Conservation (phyloP, 1,140 invertebrate species). For the Anadara kagoshimensis region DNA sequence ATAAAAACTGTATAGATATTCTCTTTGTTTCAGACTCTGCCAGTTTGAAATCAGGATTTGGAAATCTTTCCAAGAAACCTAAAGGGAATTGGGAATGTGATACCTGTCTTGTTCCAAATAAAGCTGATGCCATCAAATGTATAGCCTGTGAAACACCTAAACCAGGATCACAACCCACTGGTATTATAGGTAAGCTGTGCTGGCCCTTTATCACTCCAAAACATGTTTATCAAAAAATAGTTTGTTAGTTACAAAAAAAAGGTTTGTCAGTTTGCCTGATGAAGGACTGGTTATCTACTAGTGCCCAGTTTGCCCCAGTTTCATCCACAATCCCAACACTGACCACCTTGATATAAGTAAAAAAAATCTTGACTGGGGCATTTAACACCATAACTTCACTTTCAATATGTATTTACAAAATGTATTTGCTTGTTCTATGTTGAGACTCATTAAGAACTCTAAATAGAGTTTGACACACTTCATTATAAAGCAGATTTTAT, state of each 20-base stretch:
- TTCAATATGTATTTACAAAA: too few species aligned
- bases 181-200: neutral
- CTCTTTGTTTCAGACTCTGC: neutral
- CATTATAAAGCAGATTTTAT: too few species aligned
- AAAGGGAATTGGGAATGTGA: constrained; percentile 19
- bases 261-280: neutral
- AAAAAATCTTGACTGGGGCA: too few species aligned
- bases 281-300: neutral
- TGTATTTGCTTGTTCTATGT: too few species aligned
- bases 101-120: constrained; percentile 80
- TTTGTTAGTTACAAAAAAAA: neutral
- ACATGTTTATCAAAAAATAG: neutral
- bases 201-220: neutral
- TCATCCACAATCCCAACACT: too few species aligned
- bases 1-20: neutral
- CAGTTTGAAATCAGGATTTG: constrained; percentile 4
- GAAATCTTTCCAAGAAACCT: neutral
- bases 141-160: constrained; percentile 78
- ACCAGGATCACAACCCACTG: constrained; percentile 13
- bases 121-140: constrained; percentile 77
- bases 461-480: too few species aligned
- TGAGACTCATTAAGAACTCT: too few species aligned
- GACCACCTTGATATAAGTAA: too few species aligned
- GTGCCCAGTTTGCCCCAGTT: neutral
- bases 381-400: too few species aligned